These are phyloP conservation scores for Anoplophora glabripennis DNA, from an alignment of 1,140 invertebrate genomes.

Conservation along the genomic window DNA sequence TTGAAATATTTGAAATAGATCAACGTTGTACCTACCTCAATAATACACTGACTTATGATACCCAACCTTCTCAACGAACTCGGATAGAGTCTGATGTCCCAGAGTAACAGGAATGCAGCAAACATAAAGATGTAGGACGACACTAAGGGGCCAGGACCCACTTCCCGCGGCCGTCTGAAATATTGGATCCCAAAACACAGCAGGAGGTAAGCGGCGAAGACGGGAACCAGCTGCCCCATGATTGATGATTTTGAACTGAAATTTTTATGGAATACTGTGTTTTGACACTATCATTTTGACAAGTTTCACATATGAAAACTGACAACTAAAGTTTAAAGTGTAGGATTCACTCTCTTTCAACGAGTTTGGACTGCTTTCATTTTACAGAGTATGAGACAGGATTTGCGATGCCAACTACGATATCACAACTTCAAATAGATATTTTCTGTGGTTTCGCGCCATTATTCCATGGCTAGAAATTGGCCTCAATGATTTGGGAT, in stretches of 20 bases:
- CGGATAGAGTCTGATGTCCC: conserved; percentile 37
- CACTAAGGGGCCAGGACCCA: conserved; percentile 36
- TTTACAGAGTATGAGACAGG: no score
- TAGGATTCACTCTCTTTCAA: no score
- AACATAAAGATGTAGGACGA: conserved; percentile 39
- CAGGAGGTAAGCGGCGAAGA: conserved; percentile 30
- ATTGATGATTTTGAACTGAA: neutral
- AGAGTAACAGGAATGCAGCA: conserved; percentile 34
- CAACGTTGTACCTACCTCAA: conserved; percentile 30
- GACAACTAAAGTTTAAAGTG: neutral
- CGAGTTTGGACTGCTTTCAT: no score
- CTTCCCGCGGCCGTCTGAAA: conserved; percentile 30
- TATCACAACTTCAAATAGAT: no score
- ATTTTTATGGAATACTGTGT: neutral
- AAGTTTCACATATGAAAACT: neutral
- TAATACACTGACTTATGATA: conserved; percentile 16
- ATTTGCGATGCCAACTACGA: no score
- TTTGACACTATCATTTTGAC: neutral
- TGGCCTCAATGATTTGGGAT: no score
- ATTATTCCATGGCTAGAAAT: no score
- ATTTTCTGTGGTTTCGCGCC: no score
- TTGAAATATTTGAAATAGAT: no score
- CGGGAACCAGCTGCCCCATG: conserved; percentile 38
- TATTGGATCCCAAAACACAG: conserved; percentile 33
- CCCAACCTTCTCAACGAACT: conserved; percentile 30